Evolutionary conservation across 2,797 vertebrate species (phyloP).

Genomic region (Dallia pectoralis): DNA sequence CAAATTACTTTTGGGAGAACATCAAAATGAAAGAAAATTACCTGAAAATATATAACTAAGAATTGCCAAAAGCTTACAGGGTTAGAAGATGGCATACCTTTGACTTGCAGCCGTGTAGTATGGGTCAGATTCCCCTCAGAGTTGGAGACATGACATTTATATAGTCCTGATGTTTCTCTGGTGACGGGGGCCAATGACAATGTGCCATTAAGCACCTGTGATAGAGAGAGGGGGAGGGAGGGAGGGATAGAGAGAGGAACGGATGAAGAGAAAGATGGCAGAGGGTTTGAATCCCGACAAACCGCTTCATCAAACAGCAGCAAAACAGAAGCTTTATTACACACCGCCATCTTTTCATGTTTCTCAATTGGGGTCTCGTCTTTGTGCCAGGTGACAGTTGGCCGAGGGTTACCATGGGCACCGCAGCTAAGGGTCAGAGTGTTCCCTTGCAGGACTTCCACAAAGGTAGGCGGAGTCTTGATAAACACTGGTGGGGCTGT

Average conservation of each 20-base stretch:
- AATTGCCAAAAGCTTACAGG: not conserved
- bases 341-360: constrained; percentile 82
- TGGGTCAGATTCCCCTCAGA: constrained; percentile 87
- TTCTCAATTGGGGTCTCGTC: constrained; percentile 74
- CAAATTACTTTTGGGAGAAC: no score
- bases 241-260: no score
- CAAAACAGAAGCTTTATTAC: constrained; percentile 31
- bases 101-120: constrained; percentile 85
- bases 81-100: constrained; percentile 76
- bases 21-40: no score
- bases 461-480: constrained; percentile 82
- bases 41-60: no score
- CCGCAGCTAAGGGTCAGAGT: constrained; percentile 83
- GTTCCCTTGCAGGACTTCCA: constrained; percentile 85
- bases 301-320: not conserved
- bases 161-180: constrained; percentile 82
- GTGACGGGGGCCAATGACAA: constrained; percentile 79
- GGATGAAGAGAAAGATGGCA: not conserved
- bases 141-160: constrained; percentile 92
- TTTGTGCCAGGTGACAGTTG: constrained; percentile 87
- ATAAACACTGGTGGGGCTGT: constrained; percentile 89
- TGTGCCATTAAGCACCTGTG: constrained; percentile 87
- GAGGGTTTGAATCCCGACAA: not conserved
- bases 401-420: constrained; percentile 87
- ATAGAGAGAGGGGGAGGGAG: constrained; percentile 10